These are phyloP conservation scores for Tauraco hartlaubi DNA, from an alignment of 2,797 vertebrate species.

Conservation along the genomic window DNA sequence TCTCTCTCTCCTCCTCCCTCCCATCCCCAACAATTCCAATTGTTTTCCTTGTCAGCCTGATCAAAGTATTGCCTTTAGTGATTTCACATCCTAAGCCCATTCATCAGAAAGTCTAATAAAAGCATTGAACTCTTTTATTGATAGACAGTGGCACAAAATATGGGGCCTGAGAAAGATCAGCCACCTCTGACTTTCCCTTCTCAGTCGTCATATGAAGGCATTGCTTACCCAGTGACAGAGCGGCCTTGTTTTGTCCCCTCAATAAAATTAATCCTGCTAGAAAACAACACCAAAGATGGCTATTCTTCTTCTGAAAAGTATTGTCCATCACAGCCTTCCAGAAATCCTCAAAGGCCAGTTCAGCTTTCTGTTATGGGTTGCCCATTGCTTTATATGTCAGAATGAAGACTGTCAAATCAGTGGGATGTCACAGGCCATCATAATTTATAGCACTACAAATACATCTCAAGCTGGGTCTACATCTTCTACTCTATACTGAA, in stretches of 20 bases:
- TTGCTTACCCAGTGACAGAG: conserved; percentile 35
- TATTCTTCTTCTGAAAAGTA: conserved; percentile 16
- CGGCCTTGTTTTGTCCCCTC: conserved; percentile 35
- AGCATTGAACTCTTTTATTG: conserved; percentile 54
- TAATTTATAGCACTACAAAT: conserved; percentile 3
- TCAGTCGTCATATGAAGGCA: conserved; percentile 45
- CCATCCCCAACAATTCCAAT: neutral
- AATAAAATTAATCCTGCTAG: conserved; percentile 15
- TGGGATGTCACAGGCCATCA: neutral
- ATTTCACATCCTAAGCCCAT: conserved; percentile 27
- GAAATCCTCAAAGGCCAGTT: neutral
- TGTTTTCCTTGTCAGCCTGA: conserved; percentile 57
- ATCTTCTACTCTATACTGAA: neutral
- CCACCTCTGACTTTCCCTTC: conserved; percentile 23
- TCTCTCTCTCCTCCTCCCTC: neutral
- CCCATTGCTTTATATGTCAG: neutral
- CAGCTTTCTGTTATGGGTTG: neutral
- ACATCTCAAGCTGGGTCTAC: neutral
- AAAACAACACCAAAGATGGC: neutral
- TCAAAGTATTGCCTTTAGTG: conserved; percentile 31
- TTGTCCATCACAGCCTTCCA: neutral
- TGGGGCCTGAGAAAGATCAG: conserved; percentile 19
- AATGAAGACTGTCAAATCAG: conserved; percentile 9
- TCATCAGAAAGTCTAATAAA: conserved; percentile 72
- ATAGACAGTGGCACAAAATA: conserved; percentile 36